Evolutionary conservation across 2,888 invertebrate species (phyloP), one percentile per base, ranked within the genome.

Genomic region (Psylliodes chrysocephalus): DNA sequence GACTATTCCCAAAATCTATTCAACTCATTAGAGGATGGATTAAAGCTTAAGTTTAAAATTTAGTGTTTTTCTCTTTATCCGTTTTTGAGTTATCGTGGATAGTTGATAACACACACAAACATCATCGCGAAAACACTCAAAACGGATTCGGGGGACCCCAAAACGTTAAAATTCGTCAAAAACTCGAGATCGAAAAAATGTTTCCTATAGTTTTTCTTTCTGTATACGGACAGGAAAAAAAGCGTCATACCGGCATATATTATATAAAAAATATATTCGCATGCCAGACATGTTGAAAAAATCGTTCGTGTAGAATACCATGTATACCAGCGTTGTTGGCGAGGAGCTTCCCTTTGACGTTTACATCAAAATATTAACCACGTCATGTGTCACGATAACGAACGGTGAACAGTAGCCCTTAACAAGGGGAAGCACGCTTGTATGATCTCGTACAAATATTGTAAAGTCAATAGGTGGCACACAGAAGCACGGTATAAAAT

Each of bases 321-420:
- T 35, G 35, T 42, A 18, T 10, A 17, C 42, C 4, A 10, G 42
- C 18, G 42, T 42, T 42, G 17, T 42, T 18, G 42, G 42, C 18
- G 42, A 42, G 12, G 18, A 14, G 42, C 18, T 42, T 42, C 42
- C 42, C 49, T 49, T 49, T 49, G 49, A 49, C 49, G 49, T 49
- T 49, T 49, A 30, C 30, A 49, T 49, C 49, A 49, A 49, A 49
- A 49, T 49, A 49, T 49, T 49, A 49, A 28, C 49, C 49, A 15
- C 19, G 28, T 49, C 49, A 49, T 19, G 30, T 49, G 28, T 4
- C 15, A 19, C 12, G 46, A 46, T 46, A 46, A 22, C 46, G 28
- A 15, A 25, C 49, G 2, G 49, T 14, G 28, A 15, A 25, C 49
- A 5, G 49, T 14, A 49, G 49, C 18, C 10, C 10, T 7, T 38